A percentile compares a stretch with the other conserved stretches of the same genome.
Conservation (phyloP, 2,888 invertebrate species). For the Chaitophorus viminalis region DNA sequence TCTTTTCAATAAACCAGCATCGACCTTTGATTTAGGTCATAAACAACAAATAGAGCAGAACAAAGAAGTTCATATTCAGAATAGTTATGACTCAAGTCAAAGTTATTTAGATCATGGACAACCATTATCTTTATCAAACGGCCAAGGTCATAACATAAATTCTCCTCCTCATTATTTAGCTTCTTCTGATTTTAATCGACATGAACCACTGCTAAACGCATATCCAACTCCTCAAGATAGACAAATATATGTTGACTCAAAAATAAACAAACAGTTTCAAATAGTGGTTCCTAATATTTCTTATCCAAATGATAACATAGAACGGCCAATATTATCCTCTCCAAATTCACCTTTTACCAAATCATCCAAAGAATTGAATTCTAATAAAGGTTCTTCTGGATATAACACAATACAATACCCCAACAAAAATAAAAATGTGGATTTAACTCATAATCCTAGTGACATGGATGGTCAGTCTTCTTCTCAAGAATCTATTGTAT, state of each 20-base stretch:
- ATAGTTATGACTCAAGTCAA: conserved; percentile 27
- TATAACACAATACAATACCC: conserved; percentile 8
- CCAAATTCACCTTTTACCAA: neutral
- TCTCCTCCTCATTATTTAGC: conserved; percentile 10
- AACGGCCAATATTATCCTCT: neutral
- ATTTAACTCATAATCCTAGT: conserved; percentile 6
- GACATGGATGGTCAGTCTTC: conserved; percentile 21
- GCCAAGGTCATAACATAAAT: conserved; percentile 23
- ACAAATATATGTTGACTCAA: conserved; percentile 23
- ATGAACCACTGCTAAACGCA: neutral
- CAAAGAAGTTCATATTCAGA: conserved; percentile 8
- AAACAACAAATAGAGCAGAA: conserved; percentile 3
- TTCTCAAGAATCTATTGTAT: neutral
- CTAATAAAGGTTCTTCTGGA: neutral
- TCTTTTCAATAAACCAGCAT: conserved; percentile 22
- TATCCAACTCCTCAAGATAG: conserved; percentile 21
- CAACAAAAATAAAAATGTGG: conserved; percentile 11
- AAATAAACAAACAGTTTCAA: conserved; percentile 38
- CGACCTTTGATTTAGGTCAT: conserved; percentile 37
- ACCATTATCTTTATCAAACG: conserved; percentile 11
- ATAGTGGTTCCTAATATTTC: conserved; percentile 49
- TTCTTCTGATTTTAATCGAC: neutral
- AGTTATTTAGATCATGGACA: conserved; percentile 16
- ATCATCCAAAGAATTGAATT: neutral
- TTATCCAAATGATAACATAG: neutral